A percentile compares a stretch with the other conserved stretches of the same genome.
Evolutionary conservation across 2,797 vertebrate species (phyloP).

Genomic region (Amazona ochrocephala): DNA sequence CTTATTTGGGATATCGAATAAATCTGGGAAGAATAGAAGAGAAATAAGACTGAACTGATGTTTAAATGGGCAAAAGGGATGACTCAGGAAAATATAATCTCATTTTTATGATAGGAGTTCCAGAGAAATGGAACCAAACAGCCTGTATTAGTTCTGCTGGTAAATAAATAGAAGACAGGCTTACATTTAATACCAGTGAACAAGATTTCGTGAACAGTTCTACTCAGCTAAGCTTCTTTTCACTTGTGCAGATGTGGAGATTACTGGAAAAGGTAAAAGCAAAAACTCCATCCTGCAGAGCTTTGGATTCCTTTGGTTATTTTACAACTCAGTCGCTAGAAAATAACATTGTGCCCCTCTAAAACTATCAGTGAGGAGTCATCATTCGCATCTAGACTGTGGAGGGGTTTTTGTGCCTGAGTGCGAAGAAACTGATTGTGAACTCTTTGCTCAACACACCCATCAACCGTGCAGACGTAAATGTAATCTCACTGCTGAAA

Average conservation of each 20-base stretch:
- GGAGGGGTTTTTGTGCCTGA: not conserved
- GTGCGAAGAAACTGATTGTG: not conserved
- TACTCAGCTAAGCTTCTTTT: constrained; percentile 18
- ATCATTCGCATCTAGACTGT: not conserved
- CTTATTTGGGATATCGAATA: not conserved
- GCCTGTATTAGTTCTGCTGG: not conserved
- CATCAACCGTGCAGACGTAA: not conserved
- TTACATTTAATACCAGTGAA: constrained; percentile 17
- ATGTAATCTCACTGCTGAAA: not conserved
- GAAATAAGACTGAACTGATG: not conserved
- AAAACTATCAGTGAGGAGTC: constrained; percentile 16
- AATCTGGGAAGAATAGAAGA: not conserved
- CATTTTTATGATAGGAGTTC: not conserved
- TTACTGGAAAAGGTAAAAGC: not conserved
- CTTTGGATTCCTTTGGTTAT: not conserved
- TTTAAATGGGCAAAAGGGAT: not conserved
- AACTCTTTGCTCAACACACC: not conserved
- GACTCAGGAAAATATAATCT: constrained; percentile 22
- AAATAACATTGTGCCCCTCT: not conserved
- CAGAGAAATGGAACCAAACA: not conserved
- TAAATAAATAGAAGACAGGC: not conserved
- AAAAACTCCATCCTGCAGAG: constrained; percentile 14
- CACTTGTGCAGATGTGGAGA: not conserved
- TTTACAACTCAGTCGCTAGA: not conserved
- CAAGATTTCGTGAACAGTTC: not conserved